phyloP scores from a whole-genome alignment of 2,888 invertebrate species.

The Anarsia innoxiella region DNA sequence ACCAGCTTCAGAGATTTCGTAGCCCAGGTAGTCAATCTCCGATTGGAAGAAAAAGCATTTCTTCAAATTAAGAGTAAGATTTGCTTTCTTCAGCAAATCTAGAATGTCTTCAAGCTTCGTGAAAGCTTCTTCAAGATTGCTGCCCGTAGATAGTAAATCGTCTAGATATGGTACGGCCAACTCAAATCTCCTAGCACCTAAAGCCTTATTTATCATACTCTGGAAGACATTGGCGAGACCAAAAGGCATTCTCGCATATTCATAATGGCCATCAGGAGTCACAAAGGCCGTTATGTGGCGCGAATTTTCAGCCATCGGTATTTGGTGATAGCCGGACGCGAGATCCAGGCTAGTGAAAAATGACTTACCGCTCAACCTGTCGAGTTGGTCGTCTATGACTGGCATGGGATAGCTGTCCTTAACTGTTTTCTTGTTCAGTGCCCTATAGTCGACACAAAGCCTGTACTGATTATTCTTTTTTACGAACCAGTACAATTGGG shows the following conservation, averaged over 20 bases:
- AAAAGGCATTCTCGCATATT: constrained; percentile 17
- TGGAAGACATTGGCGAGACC: constrained; percentile 27
- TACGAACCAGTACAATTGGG: constrained; percentile 15
- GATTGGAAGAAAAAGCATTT: constrained; percentile 6
- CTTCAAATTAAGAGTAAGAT: constrained; percentile 4
- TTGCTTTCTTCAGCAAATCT: neutral
- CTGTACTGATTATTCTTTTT: constrained; percentile 20
- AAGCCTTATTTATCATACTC: constrained; percentile 20
- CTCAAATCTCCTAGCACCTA: no score
- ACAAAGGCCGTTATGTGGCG: constrained; percentile 14
- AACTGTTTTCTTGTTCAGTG: constrained; percentile 14
- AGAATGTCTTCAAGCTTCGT: neutral
- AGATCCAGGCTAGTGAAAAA: constrained; percentile 11
- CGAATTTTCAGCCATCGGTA: constrained; percentile 21
- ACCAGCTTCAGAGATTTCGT: constrained; percentile 3
- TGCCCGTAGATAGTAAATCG: constrained; percentile 3
- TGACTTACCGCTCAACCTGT: constrained; percentile 7
- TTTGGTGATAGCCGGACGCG: constrained; percentile 14
- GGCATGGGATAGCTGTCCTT: constrained; percentile 19
- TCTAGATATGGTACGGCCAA: constrained; percentile 10
- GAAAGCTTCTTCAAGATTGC: neutral
- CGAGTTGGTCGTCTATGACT: constrained; percentile 19
- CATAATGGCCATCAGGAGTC: constrained; percentile 12
- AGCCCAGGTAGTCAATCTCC: constrained; percentile 5
- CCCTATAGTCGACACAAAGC: constrained; percentile 17